phyloP scores from a whole-genome alignment of 2,888 invertebrate species.

The Brenthis ino region DNA sequence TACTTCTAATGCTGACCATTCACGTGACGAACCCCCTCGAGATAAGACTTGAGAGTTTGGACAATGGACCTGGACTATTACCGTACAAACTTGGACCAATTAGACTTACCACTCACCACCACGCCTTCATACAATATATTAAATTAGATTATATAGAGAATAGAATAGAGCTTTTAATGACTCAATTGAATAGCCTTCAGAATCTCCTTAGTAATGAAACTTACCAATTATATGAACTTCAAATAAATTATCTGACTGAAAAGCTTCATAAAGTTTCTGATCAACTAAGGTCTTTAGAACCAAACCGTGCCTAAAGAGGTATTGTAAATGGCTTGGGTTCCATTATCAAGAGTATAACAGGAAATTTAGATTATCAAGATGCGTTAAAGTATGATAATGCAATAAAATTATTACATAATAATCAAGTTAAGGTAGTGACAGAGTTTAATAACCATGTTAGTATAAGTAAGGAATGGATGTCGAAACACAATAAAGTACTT shows the following conservation, averaged over 20 bases:
- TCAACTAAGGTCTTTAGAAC: conserved; percentile 4
- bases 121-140: conserved; percentile 12
- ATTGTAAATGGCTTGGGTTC: neutral
- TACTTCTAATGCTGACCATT: conserved; percentile 27
- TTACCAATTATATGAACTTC: neutral
- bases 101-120: conserved; percentile 20
- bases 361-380: neutral
- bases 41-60: conserved; percentile 39
- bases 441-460: no score
- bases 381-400: neutral
- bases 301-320: neutral
- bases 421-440: no score
- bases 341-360: neutral
- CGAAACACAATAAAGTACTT: neutral
- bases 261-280: neutral
- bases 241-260: no score
- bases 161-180: conserved; percentile 12
- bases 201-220: neutral
- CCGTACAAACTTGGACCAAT: conserved; percentile 41
- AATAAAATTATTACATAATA: neutral
- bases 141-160: conserved; percentile 13
- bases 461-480: no score
- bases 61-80: conserved; percentile 40
- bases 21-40: conserved; percentile 32
- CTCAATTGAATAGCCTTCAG: conserved; percentile 13